Evolutionary conservation across 2,797 vertebrate genomes (phyloP).

Genomic region (Chelmon rostratus): DNA sequence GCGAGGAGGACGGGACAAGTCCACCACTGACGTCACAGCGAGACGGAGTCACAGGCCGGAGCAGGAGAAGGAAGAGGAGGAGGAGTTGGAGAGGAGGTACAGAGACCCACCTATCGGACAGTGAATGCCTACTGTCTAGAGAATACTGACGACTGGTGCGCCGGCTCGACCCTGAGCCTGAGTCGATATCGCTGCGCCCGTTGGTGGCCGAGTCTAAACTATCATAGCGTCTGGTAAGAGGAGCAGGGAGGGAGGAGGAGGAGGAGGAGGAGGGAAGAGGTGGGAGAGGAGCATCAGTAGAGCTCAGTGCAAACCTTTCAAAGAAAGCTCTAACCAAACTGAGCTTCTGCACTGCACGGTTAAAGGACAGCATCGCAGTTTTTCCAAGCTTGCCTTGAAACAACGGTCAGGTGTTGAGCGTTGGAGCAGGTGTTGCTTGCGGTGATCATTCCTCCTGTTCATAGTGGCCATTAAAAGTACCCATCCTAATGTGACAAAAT

Average conservation of each 20-base stretch:
- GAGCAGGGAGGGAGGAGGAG: constrained; percentile 65
- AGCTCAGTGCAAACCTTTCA: constrained; percentile 73
- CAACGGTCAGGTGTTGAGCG: constrained; percentile 15
- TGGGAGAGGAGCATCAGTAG: constrained; percentile 88
- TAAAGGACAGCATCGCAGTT: constrained; percentile 29
- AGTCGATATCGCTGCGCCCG: constrained; percentile 95
- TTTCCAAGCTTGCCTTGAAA: constrained; percentile 14
- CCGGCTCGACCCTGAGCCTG: constrained; percentile 94
- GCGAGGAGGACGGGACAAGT: constrained; percentile 89
- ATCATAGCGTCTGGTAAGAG: constrained; percentile 93
- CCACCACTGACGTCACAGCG: constrained; percentile 89
- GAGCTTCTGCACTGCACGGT: constrained; percentile 44
- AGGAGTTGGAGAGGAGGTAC: constrained; percentile 76
- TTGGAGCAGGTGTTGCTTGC: neutral
- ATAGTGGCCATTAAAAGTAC: neutral
- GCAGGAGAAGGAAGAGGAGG: constrained; percentile 74
- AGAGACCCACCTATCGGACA: constrained; percentile 93
- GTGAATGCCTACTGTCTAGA: constrained; percentile 95
- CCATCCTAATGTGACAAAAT: neutral
- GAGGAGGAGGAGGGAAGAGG: constrained; percentile 83
- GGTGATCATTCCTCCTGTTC: constrained; percentile 8
- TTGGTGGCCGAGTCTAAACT: constrained; percentile 95
- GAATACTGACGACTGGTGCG: constrained; percentile 93
- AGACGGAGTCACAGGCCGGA: constrained; percentile 89
- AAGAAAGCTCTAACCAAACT: constrained; percentile 66